Evolutionary conservation across 2,797 vertebrate genomes (phyloP), one percentile per base, ranked within the genome.

Genomic region (Aeoliscus strigatus): DNA sequence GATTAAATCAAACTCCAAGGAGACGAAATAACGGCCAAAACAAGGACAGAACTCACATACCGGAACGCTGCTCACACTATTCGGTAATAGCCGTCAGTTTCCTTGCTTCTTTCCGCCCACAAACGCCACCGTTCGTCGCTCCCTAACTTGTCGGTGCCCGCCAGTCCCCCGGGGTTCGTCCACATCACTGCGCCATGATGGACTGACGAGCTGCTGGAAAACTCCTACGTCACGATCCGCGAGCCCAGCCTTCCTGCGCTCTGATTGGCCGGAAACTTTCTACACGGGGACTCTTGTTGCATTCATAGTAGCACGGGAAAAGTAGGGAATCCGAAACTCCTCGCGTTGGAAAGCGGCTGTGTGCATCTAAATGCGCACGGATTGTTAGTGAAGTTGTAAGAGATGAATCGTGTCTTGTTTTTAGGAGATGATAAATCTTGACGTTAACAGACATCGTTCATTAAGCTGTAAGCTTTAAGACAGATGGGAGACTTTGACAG

Each of bases 131-230:
- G 10, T 12, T 14, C 1, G 15, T n/a, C 11, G 11, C 43, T 70
- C 39, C 40, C 37, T 5, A 77, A 81, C 59, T 79, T 79, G 29
- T 73, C 49, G 12, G 48, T 52, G 39, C 38, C 67, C 57, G 70
- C 64, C 53, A 64, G 62, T 28, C 24, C 36, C 49, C 64, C 52
- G 30, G 18, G 27, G 34, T 14, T 24, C 26, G 39, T 50, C 66
- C 73, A 44, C 79, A 66, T 78, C 54, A 30, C 85, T 86, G 85
- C 87, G 87, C 89, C 89, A 90, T 90, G 85, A 88, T 87, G 83
- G 52, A 77, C 64, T 75, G 79, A 76, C 67, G 56, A 53, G 44
- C 14, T 25, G 37, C 51, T 71, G 75, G 80, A 84, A 80, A 83
- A 75, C 69, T 73, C 50, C 23, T 53, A 83, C 87, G 87, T 87